phyloP scores from a whole-genome alignment of 2,113 vertebrate genomes.

The Sander lucioperca region DNA sequence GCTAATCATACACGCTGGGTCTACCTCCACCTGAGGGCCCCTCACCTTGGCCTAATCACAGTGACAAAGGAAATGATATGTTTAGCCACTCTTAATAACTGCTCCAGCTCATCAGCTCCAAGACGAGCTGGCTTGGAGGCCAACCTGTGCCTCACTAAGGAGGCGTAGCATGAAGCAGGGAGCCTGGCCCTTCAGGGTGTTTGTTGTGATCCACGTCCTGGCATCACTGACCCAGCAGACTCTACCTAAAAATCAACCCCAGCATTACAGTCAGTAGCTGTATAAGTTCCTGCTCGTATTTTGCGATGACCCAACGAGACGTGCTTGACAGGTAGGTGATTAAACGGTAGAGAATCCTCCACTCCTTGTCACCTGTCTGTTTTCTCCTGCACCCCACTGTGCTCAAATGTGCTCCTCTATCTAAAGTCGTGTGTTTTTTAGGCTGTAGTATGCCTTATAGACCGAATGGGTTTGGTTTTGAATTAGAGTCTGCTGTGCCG shows the following conservation, averaged over 20 bases:
- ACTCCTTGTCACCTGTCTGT: conserved; percentile 50
- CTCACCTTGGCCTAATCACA: conserved; percentile 75
- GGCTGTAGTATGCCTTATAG: not conserved
- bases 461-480: conserved; percentile 66
- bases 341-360: conserved; percentile 47
- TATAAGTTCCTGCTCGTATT: conserved; percentile 11
- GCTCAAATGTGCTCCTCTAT: conserved; percentile 58
- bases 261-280: conserved; percentile 15
- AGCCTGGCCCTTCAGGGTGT: conserved; percentile 33
- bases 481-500: conserved; percentile 69
- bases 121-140: conserved; percentile 23
- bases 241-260: conserved; percentile 41
- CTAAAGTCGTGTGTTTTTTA: not conserved
- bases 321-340: conserved; percentile 60
- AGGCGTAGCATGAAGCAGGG: conserved; percentile 9
- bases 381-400: conserved; percentile 32
- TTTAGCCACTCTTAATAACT: conserved; percentile 80
- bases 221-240: conserved; percentile 55
- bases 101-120: conserved; percentile 71
- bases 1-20: conserved; percentile 78
- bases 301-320: conserved; percentile 40
- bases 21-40: conserved; percentile 72
- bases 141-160: conserved; percentile 24
- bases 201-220: conserved; percentile 58
- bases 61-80: conserved; percentile 78